Evolutionary conservation across 2,797 vertebrate species (phyloP), one percentile per base, ranked within the genome.

Genomic region (Okamejei kenojei): DNA sequence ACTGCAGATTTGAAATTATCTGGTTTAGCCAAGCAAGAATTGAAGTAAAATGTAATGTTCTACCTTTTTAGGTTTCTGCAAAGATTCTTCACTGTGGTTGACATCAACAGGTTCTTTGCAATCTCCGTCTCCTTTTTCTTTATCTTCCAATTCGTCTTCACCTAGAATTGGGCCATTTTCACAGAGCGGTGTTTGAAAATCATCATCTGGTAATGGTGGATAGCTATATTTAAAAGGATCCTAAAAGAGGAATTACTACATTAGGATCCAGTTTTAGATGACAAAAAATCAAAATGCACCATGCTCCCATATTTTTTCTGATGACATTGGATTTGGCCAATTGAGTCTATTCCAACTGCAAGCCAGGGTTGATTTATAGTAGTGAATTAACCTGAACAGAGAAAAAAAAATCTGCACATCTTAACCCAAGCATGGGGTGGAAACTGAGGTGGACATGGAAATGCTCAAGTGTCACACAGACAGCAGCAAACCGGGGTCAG

Each of bases 141-240:
- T 99, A 95, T 96, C 97, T 95, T 99, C 98, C 1, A 95, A 95
- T 78, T 99, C 99, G 88, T 99, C 98, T 94, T 99, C 98, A 88
- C 97, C 98, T 81, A 97, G 94, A 93, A 98, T 96, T 0, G 98
- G 98, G 21, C 98, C 98, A 45, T 99, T 99, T 95, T 99, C 99
- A 96, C 96, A 97, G 91, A 99, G 95, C 9, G 99, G 99, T 0
- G 98, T 98, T 95, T 98, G 98, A 96, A 99, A 99, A 93, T 99
- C 98, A 93, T 99, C 99, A 65, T 99, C 99, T 10, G 97, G 97
- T 82, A 99, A 96, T 7, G 99, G 99, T n/a, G 99, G 99, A 94
- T 99, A 99, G 95, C 97, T 98, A 84, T 99, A 99, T 93, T 98
- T 98, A 95, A 99, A 99, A 76, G 97, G 94, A 95, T 99, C 99